These are phyloP conservation scores for Synergus laeviventris DNA, from an alignment of 2,888 invertebrate genomes.

Conservation along the genomic window DNA sequence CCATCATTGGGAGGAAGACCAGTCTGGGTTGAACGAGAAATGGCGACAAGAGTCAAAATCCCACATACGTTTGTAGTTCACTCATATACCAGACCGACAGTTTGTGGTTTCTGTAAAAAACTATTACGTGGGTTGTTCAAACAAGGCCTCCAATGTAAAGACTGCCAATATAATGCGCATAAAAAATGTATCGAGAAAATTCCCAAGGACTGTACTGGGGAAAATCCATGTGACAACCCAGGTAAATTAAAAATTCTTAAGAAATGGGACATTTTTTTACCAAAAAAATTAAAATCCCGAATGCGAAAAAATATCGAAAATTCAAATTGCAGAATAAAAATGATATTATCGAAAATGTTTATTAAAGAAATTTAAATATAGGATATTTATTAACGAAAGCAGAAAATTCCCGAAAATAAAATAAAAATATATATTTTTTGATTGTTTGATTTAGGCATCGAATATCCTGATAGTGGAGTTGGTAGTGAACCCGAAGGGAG, in stretches of 20 bases:
- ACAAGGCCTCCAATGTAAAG: conserved; percentile 97
- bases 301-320: no score
- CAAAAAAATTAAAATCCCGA: no score
- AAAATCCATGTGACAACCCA: conserved; percentile 80
- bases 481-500: conserved; percentile 78
- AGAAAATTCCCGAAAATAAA: no score
- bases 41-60: conserved; percentile 82
- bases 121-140: conserved; percentile 96
- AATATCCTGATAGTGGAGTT: conserved; percentile 78
- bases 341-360: no score
- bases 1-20: conserved; percentile 84
- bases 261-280: not conserved
- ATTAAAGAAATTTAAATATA: no score
- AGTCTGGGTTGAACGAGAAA: conserved; percentile 84
- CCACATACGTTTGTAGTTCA: conserved; percentile 98
- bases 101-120: conserved; percentile 97
- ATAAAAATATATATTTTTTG: no score
- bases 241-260: conserved; percentile 64
- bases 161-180: conserved; percentile 97
- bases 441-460: conserved; percentile 69
- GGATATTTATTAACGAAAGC: no score
- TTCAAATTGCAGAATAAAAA: no score
- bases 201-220: conserved; percentile 93
- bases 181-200: conserved; percentile 94
- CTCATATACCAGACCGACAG: conserved; percentile 96